Evolutionary conservation across 35 echinoderm and acorn worm genomes (phyloP), one percentile per base, ranked within the genome.

Genomic region (Ophioderma brevispina): DNA sequence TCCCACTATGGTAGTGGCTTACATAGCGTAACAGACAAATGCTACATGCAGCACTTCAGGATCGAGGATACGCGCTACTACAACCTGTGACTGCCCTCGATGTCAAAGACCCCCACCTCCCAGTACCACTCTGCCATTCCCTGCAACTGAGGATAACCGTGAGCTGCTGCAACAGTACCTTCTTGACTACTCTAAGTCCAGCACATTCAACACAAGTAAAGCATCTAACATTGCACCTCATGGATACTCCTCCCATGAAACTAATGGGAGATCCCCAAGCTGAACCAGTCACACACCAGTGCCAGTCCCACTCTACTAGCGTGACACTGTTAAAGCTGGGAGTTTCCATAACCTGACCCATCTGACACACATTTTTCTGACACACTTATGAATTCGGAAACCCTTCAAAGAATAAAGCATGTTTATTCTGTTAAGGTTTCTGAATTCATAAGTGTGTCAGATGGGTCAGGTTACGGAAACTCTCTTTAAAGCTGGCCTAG

Each of bases 161-260:
- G 38, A 36, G 59, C 64, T 33, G 21, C 78, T 88, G 4, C 37
- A 93, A 39, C 31, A 76, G 23, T 82, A 32, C 31, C 76, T 93
- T 0, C 79, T 93, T 10, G 85, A 93, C 17, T 55, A 82, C 33
- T 93, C 87, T 37, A n/a, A 30, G 28, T 76, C 77, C 0, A 87
- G 90, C 90, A 87, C 90, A 19, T 92, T 92, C 84, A 92, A 92
- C 31, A 59, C 76, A 0, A 82, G 91, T 77, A n/a, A 78, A 87
- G 37, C 91, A 88, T 34, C 91, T 88, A 40, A 76, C 77, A n/a
- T 21, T 52, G 21, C 46, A 8, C 46, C 21, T 52, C 46, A 52
- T 52, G 46, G 46, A 52, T 52, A 52, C 46, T 52, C 46, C 46
- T 52, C 46, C 46, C 8, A 8, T 52, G 46, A 52, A 52, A 52